A percentile compares a stretch with the other conserved stretches of the same genome.
These are phyloP conservation scores for Bombus terrestris DNA, from an alignment of 1,140 invertebrate genomes.

Conservation along the genomic window DNA sequence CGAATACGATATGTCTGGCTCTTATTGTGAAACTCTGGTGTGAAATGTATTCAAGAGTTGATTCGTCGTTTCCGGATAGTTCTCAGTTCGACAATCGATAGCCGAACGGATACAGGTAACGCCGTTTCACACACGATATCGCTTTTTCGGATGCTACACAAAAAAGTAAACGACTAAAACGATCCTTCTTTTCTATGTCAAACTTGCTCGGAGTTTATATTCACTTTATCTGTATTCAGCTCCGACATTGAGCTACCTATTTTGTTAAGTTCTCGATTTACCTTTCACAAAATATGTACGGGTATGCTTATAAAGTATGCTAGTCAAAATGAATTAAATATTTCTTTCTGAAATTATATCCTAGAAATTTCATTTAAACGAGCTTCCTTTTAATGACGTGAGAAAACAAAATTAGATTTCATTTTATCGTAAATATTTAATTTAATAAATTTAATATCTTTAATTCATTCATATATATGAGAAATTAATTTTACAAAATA, in stretches of 20 bases:
- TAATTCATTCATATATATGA: no score
- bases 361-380: not conserved
- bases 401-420: not conserved
- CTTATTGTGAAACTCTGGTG: constrained; percentile 4
- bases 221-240: not conserved
- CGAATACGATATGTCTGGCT: not conserved
- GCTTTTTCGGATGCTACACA: not conserved
- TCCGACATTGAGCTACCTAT: not conserved
- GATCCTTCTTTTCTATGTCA: constrained; percentile 22
- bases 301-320: no score
- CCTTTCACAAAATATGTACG: not conserved
- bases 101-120: not conserved
- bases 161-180: constrained; percentile 10
- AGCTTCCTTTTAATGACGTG: not conserved
- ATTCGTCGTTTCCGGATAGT: constrained; percentile 23
- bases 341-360: not conserved
- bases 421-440: not conserved
- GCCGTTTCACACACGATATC: constrained; percentile 11
- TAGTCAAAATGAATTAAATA: not conserved
- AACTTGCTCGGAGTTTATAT: constrained; percentile 4
- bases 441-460: not conserved
- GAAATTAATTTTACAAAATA: not conserved
- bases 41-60: constrained; percentile 22
- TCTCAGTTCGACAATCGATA: constrained; percentile 30
- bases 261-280: not conserved